Evolutionary conservation across 2,113 vertebrate genomes (phyloP).

Genomic region (Takifugu bimaculatus): DNA sequence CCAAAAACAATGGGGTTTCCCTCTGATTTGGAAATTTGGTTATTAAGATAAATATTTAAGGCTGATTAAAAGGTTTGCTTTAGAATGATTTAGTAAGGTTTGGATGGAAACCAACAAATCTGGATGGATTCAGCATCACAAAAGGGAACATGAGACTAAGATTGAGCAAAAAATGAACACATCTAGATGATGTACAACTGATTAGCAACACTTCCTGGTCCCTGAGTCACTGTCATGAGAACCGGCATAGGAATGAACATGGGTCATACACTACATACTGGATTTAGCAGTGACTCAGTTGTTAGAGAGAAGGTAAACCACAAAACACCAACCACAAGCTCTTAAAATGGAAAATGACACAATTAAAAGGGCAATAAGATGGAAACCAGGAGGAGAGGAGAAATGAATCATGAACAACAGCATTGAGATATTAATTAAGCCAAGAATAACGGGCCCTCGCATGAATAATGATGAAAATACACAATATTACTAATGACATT

Average conservation of each 20-base stretch:
- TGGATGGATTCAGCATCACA: no score
- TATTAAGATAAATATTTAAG: not conserved
- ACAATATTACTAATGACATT: no score
- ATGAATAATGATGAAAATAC: no score
- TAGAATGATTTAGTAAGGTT: no score
- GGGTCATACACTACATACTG: slow-evolving; percentile 28
- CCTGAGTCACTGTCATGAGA: slow-evolving; percentile 49
- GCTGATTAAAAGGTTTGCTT: not conserved
- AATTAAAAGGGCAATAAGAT: not conserved
- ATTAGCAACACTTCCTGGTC: slow-evolving; percentile 40
- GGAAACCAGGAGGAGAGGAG: not conserved
- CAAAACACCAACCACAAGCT: slow-evolving; percentile 24
- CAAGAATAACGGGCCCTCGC: no score
- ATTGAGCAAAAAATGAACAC: not conserved
- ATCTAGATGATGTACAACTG: slow-evolving; percentile 3
- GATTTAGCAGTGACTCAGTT: slow-evolving; percentile 38
- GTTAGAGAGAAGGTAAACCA: slow-evolving; percentile 20
- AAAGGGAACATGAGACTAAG: no score
- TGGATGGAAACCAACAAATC: no score
- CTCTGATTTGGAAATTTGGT: slow-evolving; percentile 7
- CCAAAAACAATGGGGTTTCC: slow-evolving; percentile 1
- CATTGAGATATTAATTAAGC: no score
- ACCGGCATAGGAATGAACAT: slow-evolving; percentile 10
- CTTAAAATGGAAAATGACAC: not conserved
- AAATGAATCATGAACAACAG: slow-evolving; percentile 11